These are phyloP conservation scores for Megaleporinus macrocephalus DNA, from an alignment of 2,113 vertebrate species.

Conservation along the genomic window DNA sequence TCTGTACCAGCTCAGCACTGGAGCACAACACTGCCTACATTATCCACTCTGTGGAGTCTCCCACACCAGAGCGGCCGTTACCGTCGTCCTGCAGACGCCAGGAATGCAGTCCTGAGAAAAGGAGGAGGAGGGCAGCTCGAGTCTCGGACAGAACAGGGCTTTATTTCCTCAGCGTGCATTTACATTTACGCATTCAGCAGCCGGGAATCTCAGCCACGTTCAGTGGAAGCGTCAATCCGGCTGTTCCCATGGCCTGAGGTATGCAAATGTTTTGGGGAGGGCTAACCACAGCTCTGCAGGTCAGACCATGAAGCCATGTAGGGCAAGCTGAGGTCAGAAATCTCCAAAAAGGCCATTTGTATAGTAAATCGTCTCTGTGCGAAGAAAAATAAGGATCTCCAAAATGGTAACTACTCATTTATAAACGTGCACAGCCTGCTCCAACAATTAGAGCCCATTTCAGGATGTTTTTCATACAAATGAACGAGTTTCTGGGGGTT, in stretches of 20 bases:
- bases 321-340: constrained; percentile 8
- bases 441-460: too few species aligned
- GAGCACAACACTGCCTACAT: constrained; percentile 19
- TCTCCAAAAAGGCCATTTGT: constrained; percentile 20
- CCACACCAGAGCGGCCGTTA: not conserved
- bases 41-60: constrained; percentile 11
- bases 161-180: constrained; percentile 6
- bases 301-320: constrained; percentile 6
- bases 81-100: constrained; percentile 10
- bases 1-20: constrained; percentile 4
- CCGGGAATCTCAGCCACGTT: constrained; percentile 17
- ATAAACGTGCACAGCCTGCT: too few species aligned
- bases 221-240: not conserved
- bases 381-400: constrained; percentile 19
- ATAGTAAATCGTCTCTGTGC: constrained; percentile 21
- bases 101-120: constrained; percentile 28
- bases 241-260: constrained; percentile 35
- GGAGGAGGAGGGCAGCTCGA: not conserved
- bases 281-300: constrained; percentile 6
- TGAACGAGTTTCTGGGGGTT: too few species aligned
- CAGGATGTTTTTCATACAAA: too few species aligned
- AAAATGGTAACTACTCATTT: too few species aligned
- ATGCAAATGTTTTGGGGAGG: constrained; percentile 33
- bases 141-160: not conserved
- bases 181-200: not conserved